phyloP scores from a whole-genome alignment of 2,113 vertebrate genomes.

The Nerophis lumbriciformis region DNA sequence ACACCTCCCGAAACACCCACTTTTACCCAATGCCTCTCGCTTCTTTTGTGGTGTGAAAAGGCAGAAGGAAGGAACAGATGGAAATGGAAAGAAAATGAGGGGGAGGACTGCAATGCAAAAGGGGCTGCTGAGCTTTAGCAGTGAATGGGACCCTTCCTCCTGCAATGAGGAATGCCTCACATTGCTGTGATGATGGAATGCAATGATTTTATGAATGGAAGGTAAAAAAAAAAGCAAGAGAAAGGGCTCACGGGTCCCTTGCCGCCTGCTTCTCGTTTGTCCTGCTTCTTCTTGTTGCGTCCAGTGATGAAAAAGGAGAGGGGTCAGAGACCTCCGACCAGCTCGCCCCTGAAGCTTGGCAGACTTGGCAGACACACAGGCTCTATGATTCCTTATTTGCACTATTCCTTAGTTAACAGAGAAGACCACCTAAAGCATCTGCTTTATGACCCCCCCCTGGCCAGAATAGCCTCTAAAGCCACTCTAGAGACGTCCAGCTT shows the following conservation, averaged over 20 bases:
- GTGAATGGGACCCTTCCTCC: conserved; percentile 75
- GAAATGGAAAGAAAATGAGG: conserved; percentile 37
- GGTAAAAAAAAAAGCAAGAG: conserved; percentile 56
- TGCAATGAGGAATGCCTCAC: conserved; percentile 69
- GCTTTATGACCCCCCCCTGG: conserved; percentile 50
- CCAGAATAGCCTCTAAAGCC: conserved; percentile 50
- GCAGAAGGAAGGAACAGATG: conserved; percentile 42
- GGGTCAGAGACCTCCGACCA: conserved; percentile 72
- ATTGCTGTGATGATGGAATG: conserved; percentile 71
- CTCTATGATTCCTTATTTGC: conserved; percentile 56
- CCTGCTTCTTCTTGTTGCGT: conserved; percentile 52
- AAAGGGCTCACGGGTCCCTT: conserved; percentile 64
- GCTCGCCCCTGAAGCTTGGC: conserved; percentile 66
- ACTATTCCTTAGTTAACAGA: conserved; percentile 56
- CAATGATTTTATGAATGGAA: conserved; percentile 75
- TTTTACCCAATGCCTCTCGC: conserved; percentile 53
- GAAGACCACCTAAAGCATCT: conserved; percentile 53
- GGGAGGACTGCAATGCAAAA: conserved; percentile 54
- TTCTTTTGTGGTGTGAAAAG: conserved; percentile 52
- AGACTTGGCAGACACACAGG: conserved; percentile 54
- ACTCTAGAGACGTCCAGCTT: conserved; percentile 51
- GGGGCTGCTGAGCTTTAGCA: conserved; percentile 64
- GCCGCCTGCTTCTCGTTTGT: conserved; percentile 56
- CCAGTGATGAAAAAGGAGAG: conserved; percentile 55
- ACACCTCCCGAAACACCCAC: conserved; percentile 69